A percentile compares a stretch with the other conserved stretches of the same genome.
Evolutionary conservation across 2,113 vertebrate genomes (phyloP).

Genomic region (Neodon shergylaensis): DNA sequence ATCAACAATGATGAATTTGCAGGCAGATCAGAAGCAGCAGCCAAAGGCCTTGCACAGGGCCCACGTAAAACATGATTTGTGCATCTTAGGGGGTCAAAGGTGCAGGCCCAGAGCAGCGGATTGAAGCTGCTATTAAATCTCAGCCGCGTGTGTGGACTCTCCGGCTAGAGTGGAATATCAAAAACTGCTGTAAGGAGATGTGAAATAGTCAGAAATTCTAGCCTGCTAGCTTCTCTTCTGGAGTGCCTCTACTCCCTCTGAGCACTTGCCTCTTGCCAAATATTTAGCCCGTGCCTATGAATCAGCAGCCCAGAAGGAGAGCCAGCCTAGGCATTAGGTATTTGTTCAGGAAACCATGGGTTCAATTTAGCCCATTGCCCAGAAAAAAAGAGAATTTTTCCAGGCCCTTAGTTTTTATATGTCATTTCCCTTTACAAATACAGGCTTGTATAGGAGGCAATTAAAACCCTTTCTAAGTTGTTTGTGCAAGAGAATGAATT

Average conservation of each 20-base stretch:
- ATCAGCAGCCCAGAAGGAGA: neutral
- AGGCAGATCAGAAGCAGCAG: neutral
- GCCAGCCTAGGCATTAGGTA: neutral
- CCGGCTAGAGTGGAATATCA: fast-evolving
- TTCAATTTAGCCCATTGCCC: conserved; percentile 53
- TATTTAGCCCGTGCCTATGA: fast-evolving
- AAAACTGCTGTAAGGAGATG: neutral
- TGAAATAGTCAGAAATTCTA: neutral
- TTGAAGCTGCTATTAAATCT: fast-evolving
- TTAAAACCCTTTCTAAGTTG: conserved; percentile 83
- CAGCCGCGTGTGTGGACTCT: fast-evolving
- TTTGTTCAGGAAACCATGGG: conserved; percentile 22
- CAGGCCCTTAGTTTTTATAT: conserved; percentile 71
- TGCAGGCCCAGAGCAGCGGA: fast-evolving
- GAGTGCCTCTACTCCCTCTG: neutral
- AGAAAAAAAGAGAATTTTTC: conserved; percentile 46
- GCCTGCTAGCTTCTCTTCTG: neutral
- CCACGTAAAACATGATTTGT: fast-evolving
- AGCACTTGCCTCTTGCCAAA: neutral
- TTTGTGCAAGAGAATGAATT: conserved; percentile 80
- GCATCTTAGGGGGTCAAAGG: too few species aligned
- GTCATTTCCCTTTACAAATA: conserved; percentile 81
- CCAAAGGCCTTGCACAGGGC: fast-evolving
- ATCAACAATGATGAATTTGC: neutral
- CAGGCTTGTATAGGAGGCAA: conserved; percentile 82